Base-by-base conservation (phyloP, 1,140 invertebrate species). In the Vanessa tameamea region DNA sequence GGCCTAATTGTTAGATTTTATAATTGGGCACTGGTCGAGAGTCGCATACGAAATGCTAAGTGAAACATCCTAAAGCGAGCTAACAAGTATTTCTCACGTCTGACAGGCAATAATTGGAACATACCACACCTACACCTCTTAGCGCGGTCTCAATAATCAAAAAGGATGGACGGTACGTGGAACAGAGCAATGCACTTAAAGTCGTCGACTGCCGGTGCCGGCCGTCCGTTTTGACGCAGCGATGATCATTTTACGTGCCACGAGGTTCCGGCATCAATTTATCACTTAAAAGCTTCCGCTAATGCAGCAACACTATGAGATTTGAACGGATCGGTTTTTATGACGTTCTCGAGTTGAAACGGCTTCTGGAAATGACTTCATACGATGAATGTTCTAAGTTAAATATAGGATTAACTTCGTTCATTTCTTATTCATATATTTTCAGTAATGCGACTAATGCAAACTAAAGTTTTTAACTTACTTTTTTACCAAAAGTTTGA, bases 201-300 rank as follows among this genome's bases (percentile, higher is more conserved):
- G 74, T 47, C 72, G 79, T 23, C 82, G 64, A 71, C 72, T 77
- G 81, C 69, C 65, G 72, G 68, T 55, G 59, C 72, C 76, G 74
- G 80, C 69, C 78, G 80, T 75, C 78, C 79, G 80, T 80, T 83
- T 82, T 77, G 81, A 82, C 83, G 76, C 78, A 69, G 80, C 83
- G 86, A 86, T 87, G 78, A 89, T 89, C 85, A 85, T 86, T 92
- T 90, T 88, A 90, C 88, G 85, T 82, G 83, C 82, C 83, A 85
- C 83, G 79, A 84, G 75, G 88, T 92, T 92, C 90, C 89, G 88
- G 84, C 80, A 85, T 83, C 87, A 88, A 92, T 92, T 91, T 91
- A 92, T 90, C 90, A 91, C 85, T 92, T 92, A 87, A 86, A 89
- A 89, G 86, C 90, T 92, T 92, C 90, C 90, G 89, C 79, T 84